Evolutionary conservation across 2,888 invertebrate species (phyloP), one percentile per base, ranked within the genome.

Genomic region (Rutpela maculata): DNA sequence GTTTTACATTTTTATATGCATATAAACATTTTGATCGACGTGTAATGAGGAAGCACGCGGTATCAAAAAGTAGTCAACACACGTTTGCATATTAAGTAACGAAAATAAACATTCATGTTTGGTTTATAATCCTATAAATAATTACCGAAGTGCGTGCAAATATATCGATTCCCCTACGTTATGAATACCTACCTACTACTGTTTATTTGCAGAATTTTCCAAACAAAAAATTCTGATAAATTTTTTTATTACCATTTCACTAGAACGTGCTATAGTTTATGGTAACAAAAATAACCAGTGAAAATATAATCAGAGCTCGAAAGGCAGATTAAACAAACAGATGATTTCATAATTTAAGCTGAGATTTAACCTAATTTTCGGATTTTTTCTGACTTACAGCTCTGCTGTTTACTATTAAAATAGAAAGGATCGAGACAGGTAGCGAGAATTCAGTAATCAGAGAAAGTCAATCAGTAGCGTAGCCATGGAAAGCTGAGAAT

Each of bases 251-350:
- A 18, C 17, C 3, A 10, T 63, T 35, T 63, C 62, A 18, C 11
- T 2, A 17, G 19, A 19, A 18, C 19, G 18, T 67, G 50, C 6
- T 17, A 7, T 22, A n/a, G 26, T 56, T 67, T 56, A 19, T 17
- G 56, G 26, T 26, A 68, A 55, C 12, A 26, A 68, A 55, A 68
- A 68, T 55, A 55, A 67, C 18, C 66, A 26, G n/a, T 15, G 18
- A 55, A 19, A 43, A 55, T 12, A n/a, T 67, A 67, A 50, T 50
- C 22, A 22, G 15, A 55, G 12, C 15, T 55, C 11, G n/a, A 19
- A 26, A 55, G 69, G 18, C 35, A 17, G 59, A 18, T 59, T 59
- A 69, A 69, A 57, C 69, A 69, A 69, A 69, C 57, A 59, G 57
- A 31, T 35, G 69, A 57, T 69, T 69, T 65, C 50, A 50, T 50